Conservation (phyloP, 1,140 invertebrate species). For the Dinothrombium tinctorium region DNA sequence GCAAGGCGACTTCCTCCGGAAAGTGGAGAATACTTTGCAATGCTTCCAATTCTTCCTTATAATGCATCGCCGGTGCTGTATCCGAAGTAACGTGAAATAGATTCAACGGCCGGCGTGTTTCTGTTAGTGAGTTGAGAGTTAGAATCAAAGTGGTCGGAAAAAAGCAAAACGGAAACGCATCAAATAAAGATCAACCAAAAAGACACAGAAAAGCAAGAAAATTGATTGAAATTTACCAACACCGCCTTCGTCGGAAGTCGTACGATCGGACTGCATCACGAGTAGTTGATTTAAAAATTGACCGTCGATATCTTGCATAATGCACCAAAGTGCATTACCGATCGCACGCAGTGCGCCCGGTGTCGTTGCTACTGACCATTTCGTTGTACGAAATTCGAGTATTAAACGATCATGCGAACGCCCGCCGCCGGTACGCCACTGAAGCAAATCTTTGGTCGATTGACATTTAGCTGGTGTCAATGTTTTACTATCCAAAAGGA, state of each 20-base stretch:
- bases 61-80: conserved; percentile 23
- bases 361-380: conserved; percentile 30
- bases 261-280: too few relatives aligned
- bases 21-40: conserved; percentile 70
- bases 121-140: neutral
- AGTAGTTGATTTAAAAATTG: neutral
- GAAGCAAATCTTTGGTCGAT: conserved; percentile 33
- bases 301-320: conserved; percentile 21
- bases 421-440: conserved; percentile 37
- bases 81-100: too few relatives aligned
- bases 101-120: neutral
- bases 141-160: neutral
- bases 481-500: conserved; percentile 37
- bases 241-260: neutral
- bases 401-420: conserved; percentile 35
- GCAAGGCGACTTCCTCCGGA: conserved; percentile 75
- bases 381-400: conserved; percentile 36
- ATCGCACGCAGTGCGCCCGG: conserved; percentile 26
- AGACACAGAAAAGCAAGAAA: neutral
- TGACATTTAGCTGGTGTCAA: conserved; percentile 33
- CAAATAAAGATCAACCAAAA: neutral
- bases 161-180: neutral
- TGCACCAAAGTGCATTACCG: conserved; percentile 29
- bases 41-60: conserved; percentile 57
- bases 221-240: neutral